A percentile compares a stretch with the other conserved stretches of the same genome.
phyloP scores from a whole-genome alignment of 2,797 vertebrate genomes.

The Bradypus variegatus region DNA sequence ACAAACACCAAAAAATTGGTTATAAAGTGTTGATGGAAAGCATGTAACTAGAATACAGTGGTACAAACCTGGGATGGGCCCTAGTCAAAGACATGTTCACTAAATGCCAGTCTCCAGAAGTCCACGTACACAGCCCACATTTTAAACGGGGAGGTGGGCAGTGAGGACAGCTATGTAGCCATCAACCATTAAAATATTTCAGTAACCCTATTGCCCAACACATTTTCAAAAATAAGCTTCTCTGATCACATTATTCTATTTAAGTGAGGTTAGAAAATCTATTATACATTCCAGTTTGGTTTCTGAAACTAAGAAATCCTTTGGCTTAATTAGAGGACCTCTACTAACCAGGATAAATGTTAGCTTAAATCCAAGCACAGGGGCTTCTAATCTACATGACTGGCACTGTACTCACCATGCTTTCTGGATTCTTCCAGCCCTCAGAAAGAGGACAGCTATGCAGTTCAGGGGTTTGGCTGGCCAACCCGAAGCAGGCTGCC shows the following conservation, averaged over 20 bases:
- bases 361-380: not conserved
- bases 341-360: too few species aligned
- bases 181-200: not conserved
- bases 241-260: too few species aligned
- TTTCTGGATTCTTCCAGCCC: constrained; percentile 76
- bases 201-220: too few species aligned
- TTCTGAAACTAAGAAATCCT: too few species aligned
- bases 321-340: too few species aligned
- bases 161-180: too few species aligned
- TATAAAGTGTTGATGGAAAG: not conserved
- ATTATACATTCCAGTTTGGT: too few species aligned
- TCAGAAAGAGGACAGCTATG: constrained; percentile 76
- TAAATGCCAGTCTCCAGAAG: not conserved
- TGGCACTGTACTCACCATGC: constrained; percentile 80
- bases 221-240: too few species aligned
- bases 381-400: not conserved
- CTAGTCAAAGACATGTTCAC: not conserved
- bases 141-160: not conserved
- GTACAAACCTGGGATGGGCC: not conserved
- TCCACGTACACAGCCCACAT: not conserved
- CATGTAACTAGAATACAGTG: not conserved
- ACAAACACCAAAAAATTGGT: not conserved
- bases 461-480: constrained; percentile 70
- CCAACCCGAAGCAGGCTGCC: constrained; percentile 69
- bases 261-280: too few species aligned